Evolutionary conservation across 2,888 invertebrate genomes (phyloP).

Genomic region (Norana najaformis): DNA sequence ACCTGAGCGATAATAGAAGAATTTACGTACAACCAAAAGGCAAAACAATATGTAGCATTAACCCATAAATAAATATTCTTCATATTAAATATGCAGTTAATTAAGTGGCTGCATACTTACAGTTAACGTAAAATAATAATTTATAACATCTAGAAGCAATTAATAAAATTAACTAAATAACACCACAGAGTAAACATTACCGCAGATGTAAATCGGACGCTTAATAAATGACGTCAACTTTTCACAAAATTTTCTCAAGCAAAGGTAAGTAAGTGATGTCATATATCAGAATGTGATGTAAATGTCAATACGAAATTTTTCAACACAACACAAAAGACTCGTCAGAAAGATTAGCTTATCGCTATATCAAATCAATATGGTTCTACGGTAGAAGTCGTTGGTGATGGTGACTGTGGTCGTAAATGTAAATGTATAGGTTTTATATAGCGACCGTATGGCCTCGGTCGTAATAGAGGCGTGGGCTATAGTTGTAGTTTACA

Average conservation of each 20-base stretch:
- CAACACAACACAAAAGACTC: no score
- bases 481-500: no score
- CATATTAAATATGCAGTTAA: not conserved
- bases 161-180: not conserved
- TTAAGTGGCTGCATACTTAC: not conserved
- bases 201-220: not conserved
- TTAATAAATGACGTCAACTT: not conserved
- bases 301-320: no score
- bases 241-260: not conserved
- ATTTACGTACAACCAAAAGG: not conserved
- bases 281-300: no score
- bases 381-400: no score
- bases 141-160: slow-evolving; percentile 5
- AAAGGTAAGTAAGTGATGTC: not conserved
- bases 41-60: not conserved
- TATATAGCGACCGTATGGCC: no score
- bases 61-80: not conserved
- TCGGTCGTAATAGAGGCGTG: no score
- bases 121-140: not conserved
- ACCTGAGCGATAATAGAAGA: not conserved
- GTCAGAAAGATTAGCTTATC: no score
- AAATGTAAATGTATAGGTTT: no score
- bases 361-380: no score
- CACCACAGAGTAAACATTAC: not conserved
- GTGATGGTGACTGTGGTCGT: no score